Base-by-base conservation (phyloP, 1,140 invertebrate genomes). In the Bactericera cockerelli region DNA sequence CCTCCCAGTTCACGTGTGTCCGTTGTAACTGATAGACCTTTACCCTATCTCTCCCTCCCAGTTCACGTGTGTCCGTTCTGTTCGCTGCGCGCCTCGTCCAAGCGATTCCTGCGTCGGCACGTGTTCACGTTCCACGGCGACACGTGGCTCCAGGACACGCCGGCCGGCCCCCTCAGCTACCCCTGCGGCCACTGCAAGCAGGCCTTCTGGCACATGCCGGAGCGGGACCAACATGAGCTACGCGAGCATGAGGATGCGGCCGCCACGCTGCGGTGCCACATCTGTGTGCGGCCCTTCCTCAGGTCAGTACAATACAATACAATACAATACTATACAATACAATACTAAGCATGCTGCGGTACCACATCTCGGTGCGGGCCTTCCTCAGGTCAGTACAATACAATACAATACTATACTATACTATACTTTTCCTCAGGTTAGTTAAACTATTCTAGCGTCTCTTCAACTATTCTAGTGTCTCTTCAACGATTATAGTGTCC, bases 371-470 rank as follows among this genome's bases (percentile, higher is more conserved):
- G 56, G 57, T 26, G 10, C 42, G 61, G 19, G 31, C 56, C 3
- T 65, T 60, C 49, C 55, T 58, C 59, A 62, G 61, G 62, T 63
- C 42, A 33, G 59, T 61, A 56, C 28, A n/a, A n/a, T n/a, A n/a
- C n/a, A n/a, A n/a, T n/a, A n/a, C n/a, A n/a, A n/a, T n/a, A n/a
- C n/a, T n/a, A n/a, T n/a, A n/a, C n/a, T n/a, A n/a, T n/a, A n/a
- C n/a, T n/a, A n/a, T n/a, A n/a, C n/a, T n/a, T 3, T 65, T 60
- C 49, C 55, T 58, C 59, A 62, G 61, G 62, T 63, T n/a, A n/a
- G n/a, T n/a, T n/a, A n/a, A n/a, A n/a, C n/a, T n/a, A n/a, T n/a
- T n/a, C n/a, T n/a, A n/a, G n/a, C n/a, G n/a, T n/a, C n/a, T n/a
- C n/a, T n/a, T n/a, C n/a, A n/a, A n/a, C n/a, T n/a, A n/a, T n/a